Base-by-base conservation (phyloP, 1,140 invertebrate species). In the Pogonognathellus flavescens region DNA sequence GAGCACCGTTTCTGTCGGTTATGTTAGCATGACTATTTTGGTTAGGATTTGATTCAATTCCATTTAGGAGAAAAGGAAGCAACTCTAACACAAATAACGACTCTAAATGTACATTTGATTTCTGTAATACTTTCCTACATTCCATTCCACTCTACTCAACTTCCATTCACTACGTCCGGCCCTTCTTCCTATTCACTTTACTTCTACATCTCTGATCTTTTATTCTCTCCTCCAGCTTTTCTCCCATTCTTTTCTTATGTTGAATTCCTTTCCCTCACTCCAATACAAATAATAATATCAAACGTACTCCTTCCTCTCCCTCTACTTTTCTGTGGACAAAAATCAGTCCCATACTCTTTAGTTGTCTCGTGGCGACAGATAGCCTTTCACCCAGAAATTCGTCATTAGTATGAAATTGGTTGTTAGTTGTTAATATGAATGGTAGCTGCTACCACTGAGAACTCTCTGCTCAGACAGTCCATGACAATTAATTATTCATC, bases 41-140 rank as follows among this genome's bases (percentile, higher is more conserved):
- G 31, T 49, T 49, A 16, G 66, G 13, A 25, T 70, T 72, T 14
- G 11, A 49, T 49, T 10, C 14, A 14, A 18, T 72, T 72, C 66
- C 41, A 72, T 50, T 41, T 72, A 72, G 66, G 16, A 14, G 41
- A 41, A 72, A 31, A 25, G 66, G 66, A 72, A 72, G 41, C 14
- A 49, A 62, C 9, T 62, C 31, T 49, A 41, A 5, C 25, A 16
- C 66, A 50, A 8, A 16, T 11, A 72, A 49, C 16, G 25, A 16
- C 11, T 25, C 1, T 41, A 72, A 72, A 72, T 72, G 31, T 31
- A 49, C 66, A 49, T 41, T 72, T 72, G 66, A 72, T 72, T 72
- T 72, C 16, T 72, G 10, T 72, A 18, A 72, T 72, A 72, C 66
- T 72, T 49, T 72, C 31, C 66, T 8, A 41, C 66, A 10, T 10